Conservation (phyloP, 2,113 vertebrate genomes). For the Axis porcinus region DNA sequence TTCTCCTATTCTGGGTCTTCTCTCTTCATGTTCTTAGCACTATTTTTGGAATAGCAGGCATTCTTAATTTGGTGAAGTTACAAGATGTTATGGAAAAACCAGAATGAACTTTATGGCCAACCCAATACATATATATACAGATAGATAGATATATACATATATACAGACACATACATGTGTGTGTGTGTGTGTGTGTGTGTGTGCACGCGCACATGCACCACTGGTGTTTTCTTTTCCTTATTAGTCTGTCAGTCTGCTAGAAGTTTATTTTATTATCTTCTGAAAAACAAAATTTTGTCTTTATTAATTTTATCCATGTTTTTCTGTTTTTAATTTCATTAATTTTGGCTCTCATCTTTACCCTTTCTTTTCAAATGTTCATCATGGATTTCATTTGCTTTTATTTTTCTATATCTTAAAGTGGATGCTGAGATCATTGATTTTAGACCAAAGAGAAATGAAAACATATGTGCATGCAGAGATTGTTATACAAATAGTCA, state of each 20-base stretch:
- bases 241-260: neutral
- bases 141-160: neutral
- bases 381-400: neutral
- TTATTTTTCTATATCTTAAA: neutral
- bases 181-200: neutral
- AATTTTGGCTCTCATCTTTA: neutral
- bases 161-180: neutral
- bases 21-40: neutral
- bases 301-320: neutral
- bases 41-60: neutral
- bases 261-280: neutral
- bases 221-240: neutral
- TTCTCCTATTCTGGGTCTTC: neutral
- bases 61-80: neutral
- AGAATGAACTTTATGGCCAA: neutral
- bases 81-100: neutral
- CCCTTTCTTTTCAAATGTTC: neutral
- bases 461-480: neutral
- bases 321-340: neutral
- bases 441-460: neutral
- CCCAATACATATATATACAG: neutral
- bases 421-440: neutral
- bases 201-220: neutral
- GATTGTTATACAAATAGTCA: neutral
- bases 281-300: neutral